Evolutionary conservation across 2,113 vertebrate species (phyloP).

Genomic region (Orientallactaga bullata): DNA sequence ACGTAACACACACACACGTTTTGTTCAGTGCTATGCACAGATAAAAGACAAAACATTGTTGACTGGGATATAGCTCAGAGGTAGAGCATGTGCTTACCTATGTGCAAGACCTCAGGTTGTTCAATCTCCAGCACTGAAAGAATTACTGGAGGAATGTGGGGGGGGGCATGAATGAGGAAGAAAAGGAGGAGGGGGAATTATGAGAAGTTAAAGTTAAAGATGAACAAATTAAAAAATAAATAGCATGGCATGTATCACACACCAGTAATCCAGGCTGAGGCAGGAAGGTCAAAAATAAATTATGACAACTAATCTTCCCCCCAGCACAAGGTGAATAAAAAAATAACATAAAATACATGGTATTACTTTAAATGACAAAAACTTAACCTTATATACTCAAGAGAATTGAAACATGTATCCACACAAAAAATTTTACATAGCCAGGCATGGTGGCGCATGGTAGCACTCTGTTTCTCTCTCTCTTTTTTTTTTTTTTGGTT

Average conservation of each 20-base stretch:
- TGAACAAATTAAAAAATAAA: constrained; percentile 11
- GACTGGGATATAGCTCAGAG: not conserved
- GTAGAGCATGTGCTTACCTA: not conserved
- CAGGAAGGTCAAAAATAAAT: constrained; percentile 23
- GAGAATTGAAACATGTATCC: not conserved
- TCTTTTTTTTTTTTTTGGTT: too few species aligned
- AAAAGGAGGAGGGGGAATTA: not conserved
- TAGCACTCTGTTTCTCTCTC: too few species aligned
- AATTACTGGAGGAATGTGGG: too few species aligned
- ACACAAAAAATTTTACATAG: not conserved
- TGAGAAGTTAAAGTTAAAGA: not conserved
- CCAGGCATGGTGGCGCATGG: too few species aligned
- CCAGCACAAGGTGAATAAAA: not conserved
- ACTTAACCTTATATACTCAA: not conserved
- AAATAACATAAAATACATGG: not conserved
- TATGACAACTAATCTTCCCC: not conserved
- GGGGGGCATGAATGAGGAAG: not conserved
- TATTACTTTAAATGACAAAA: constrained; percentile 47
- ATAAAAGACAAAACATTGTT: not conserved
- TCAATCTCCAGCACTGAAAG: not conserved
- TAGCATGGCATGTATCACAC: not conserved
- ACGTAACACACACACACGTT: not conserved
- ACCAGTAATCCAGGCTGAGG: not conserved
- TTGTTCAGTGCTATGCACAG: not conserved
- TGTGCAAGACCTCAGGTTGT: not conserved